phyloP scores from a whole-genome alignment of 2,888 invertebrate genomes.

The Caenorhabditis sp. region DNA sequence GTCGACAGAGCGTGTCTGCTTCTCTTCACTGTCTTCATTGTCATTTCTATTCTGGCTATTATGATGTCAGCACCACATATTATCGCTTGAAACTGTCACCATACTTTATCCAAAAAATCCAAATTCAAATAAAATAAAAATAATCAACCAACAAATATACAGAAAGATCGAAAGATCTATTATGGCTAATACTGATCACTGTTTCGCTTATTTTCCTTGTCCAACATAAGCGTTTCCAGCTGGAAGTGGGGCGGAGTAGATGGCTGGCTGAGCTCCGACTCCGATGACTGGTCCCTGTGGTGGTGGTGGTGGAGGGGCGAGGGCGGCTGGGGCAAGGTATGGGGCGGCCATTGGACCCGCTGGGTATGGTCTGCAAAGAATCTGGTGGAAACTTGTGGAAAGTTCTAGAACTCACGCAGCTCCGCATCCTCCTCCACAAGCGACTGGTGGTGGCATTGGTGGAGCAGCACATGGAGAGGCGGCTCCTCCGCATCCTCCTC shows the following conservation, averaged over 20 bases:
- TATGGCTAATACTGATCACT: constrained; percentile 37
- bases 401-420: constrained; percentile 59
- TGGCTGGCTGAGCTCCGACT: constrained; percentile 53
- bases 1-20: constrained; percentile 77
- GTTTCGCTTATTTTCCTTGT: constrained; percentile 52
- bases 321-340: constrained; percentile 58
- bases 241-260: constrained; percentile 65
- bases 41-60: constrained; percentile 73
- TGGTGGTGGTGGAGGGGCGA: constrained; percentile 53
- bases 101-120: constrained; percentile 16
- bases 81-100: constrained; percentile 67
- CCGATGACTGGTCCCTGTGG: constrained; percentile 47
- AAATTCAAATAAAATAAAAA: constrained; percentile 34
- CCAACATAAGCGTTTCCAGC: constrained; percentile 59
- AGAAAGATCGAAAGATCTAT: constrained; percentile 49
- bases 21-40: constrained; percentile 76
- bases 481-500: constrained; percentile 62
- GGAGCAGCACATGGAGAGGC: constrained; percentile 64
- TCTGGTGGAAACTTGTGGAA: neutral
- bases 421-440: constrained; percentile 66
- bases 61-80: constrained; percentile 78
- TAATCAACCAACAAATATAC: constrained; percentile 61
- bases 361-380: constrained; percentile 56
- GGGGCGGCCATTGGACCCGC: constrained; percentile 63
- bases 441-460: constrained; percentile 56